A percentile compares a stretch with the other conserved stretches of the same genome.
Conservation (phyloP, 2,113 vertebrate species). For the Jaculus jaculus region DNA sequence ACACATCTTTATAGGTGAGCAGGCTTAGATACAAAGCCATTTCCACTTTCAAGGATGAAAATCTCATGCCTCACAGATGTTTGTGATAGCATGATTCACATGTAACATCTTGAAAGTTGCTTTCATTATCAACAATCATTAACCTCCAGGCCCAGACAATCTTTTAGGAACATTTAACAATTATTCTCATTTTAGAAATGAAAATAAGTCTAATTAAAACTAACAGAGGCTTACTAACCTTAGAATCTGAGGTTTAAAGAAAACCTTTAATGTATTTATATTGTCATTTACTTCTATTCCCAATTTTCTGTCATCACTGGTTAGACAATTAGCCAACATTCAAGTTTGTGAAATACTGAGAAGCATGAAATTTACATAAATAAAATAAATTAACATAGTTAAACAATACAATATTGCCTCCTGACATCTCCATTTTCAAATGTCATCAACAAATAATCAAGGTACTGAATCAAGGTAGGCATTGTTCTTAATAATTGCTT, state of each 20-base stretch:
- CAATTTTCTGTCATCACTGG: conserved; percentile 52
- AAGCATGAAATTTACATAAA: conserved; percentile 75
- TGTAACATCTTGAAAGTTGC: conserved; percentile 1
- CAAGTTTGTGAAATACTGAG: conserved; percentile 70
- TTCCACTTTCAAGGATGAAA: conserved; percentile 23
- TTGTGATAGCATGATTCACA: conserved; percentile 46
- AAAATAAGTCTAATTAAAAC: conserved; percentile 78
- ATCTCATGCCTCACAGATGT: background rate
- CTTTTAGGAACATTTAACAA: conserved; percentile 54
- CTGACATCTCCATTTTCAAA: conserved; percentile 75
- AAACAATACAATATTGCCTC: conserved; percentile 69
- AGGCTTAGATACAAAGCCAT: background rate
- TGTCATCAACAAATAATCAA: conserved; percentile 78
- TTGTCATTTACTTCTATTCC: conserved; percentile 69
- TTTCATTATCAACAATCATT: conserved; percentile 46
- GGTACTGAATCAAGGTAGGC: conserved; percentile 68
- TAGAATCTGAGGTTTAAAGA: conserved; percentile 61
- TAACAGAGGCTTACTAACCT: conserved; percentile 59
- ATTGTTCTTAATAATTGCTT: conserved; percentile 79
- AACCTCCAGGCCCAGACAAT: conserved; percentile 45
- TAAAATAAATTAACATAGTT: conserved; percentile 71
- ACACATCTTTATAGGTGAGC: background rate
- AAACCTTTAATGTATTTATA: conserved; percentile 69
- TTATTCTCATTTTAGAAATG: conserved; percentile 67
- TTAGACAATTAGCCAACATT: conserved; percentile 77